Base-by-base conservation (phyloP, 1,140 invertebrate genomes). In the Drosophila micromelanica region DNA sequence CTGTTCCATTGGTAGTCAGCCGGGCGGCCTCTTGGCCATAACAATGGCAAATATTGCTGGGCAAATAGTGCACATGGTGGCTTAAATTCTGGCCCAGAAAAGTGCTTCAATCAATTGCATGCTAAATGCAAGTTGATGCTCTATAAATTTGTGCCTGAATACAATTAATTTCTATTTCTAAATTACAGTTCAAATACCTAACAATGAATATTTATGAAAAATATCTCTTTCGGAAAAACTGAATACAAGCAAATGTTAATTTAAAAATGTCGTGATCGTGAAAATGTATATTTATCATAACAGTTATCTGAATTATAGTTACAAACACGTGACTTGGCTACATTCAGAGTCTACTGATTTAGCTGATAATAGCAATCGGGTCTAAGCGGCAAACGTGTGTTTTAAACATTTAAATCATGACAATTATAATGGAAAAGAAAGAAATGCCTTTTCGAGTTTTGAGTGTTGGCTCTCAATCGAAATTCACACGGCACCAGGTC, bases 11-110 rank as follows among this genome's bases (percentile, higher is more conserved):
- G 27, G 5, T 6, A 27, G 27, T 27, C 12, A 42, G 55, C 17
- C 30, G 12, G n/a, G 46, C 20, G 15, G 30, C 40, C 42, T 35
- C 56, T 59, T 59, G 56, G 15, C 40, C 35, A 59, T 45, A 23
- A 17, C 56, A 46, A 59, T 59, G 20, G 56, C 42, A 46, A 59
- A 59, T 59, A 46, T 59, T 59, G 23, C 42, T 5, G n/a, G 20
- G n/a, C 40, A 46, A 32, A 13, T 59, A 5, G 9, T 43, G 38
- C 54, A 59, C 30, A 59, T 46, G 15, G 15, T n/a, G 42, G 42
- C 30, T 46, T 17, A 59, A 45, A 43, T 46, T 13, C 15, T 46
- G 40, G 35, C 42, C 13, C 27, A 27, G 27, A 45, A 59, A 45
- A 59, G 27, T 30, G 42, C 40, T 57, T 32, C n/a, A 30, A 15